Evolutionary conservation across 2,113 vertebrate genomes (phyloP), one percentile per base, ranked within the genome.

Genomic region (Onychostruthus taczanowskii): DNA sequence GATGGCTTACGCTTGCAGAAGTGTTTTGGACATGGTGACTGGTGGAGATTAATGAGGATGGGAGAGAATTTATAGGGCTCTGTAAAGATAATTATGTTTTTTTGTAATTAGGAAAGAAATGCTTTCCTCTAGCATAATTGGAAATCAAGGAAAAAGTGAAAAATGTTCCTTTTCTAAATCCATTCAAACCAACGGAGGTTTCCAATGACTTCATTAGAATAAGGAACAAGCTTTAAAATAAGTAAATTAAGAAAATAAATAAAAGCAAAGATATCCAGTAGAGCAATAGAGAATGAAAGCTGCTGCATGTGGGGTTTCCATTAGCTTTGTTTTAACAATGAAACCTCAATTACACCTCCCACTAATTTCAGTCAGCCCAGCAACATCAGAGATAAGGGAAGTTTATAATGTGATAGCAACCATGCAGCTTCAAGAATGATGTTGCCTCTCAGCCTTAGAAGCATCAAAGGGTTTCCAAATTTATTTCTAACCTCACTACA

Each of bases 21-120:
- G 85, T 20, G 44, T 87, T 92, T 93, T 78, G 75, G 75, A 70
- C 79, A 62, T 82, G 79, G 62, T 90, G 93, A 85, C 74, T 75
- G 82, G 52, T 79, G 70, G 39, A 84, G 75, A 33, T 63, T 75
- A 92, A 68, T 61, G 58, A 85, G 79, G 39, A 92, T 82, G 66
- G 47, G 66, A 94, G 82, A 90, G 56, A 90, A 84, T 70, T 62
- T 84, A 87, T 3, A 94, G 50, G 44, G 61, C 81, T 91, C 90
- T 89, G 80, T 56, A 69, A 91, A 94, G 63, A 90, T 2, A 91
- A 93, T 72, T 22, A 7, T 37, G 35, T 1, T 6, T 35, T 62
- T 83, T 62, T n/a, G 49, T 64, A 52, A 89, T 81, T 93, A 79
- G 55, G 62, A 70, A 86, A 55, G 33, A 77, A 87, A 20, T 5